These are phyloP conservation scores for Spodoptera picta DNA, from an alignment of 2,888 invertebrate genomes.

Conservation along the genomic window DNA sequence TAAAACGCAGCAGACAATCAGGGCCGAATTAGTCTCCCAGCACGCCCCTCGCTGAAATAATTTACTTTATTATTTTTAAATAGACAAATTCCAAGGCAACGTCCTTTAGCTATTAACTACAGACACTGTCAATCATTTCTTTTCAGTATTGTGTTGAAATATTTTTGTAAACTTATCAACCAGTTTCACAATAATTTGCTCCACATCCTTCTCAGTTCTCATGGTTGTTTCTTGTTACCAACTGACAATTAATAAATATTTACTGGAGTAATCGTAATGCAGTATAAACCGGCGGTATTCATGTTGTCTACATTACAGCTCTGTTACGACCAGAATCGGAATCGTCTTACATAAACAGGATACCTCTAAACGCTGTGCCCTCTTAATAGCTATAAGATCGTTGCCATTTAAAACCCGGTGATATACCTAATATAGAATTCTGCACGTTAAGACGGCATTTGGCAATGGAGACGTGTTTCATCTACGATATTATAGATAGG, in stretches of 20 bases:
- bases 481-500: constrained; percentile 12
- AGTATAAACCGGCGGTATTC: constrained; percentile 37
- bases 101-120: constrained; percentile 17
- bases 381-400: constrained; percentile 18
- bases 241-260: constrained; percentile 29
- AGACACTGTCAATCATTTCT: constrained; percentile 22
- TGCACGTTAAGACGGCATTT: constrained; percentile 16
- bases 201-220: neutral
- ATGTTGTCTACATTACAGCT: constrained; percentile 26
- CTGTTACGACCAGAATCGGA: constrained; percentile 45
- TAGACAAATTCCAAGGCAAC: constrained; percentile 24
- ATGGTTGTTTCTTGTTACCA: neutral
- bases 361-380: constrained; percentile 45
- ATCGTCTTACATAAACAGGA: constrained; percentile 64
- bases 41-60: constrained; percentile 47
- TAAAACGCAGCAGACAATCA: constrained; percentile 62
- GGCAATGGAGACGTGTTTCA: constrained; percentile 13
- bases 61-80: constrained; percentile 46
- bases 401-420: constrained; percentile 18
- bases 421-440: constrained; percentile 34
- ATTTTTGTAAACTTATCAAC: constrained; percentile 5
- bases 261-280: constrained; percentile 36
- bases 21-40: constrained; percentile 44
- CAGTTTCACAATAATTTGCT: constrained; percentile 2
- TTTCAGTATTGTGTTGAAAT: constrained; percentile 4